Percentiles rank a stretch among this genome's conserved stretches.
phyloP scores from a whole-genome alignment of 2,113 vertebrate genomes.

The Callorhinus ursinus region DNA sequence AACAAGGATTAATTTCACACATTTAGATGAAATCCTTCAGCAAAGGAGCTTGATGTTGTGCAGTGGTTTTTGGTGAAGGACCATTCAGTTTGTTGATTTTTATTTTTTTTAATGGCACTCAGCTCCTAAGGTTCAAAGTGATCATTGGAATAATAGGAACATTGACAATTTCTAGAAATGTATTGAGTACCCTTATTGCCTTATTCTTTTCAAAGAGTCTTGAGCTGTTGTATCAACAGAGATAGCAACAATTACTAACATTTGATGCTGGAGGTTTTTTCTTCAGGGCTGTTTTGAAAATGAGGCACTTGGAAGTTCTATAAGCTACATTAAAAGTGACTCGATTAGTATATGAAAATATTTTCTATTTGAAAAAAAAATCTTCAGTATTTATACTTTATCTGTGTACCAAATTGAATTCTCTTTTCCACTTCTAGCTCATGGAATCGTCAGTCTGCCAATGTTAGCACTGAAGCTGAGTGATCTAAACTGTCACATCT shows the following conservation, averaged over 20 bases:
- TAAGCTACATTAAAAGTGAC: background rate
- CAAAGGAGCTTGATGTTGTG: conserved; percentile 33
- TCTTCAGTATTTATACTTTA: conserved; percentile 27
- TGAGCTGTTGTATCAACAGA: background rate
- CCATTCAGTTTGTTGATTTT: conserved; percentile 48
- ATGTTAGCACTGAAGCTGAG: background rate
- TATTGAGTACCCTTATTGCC: background rate
- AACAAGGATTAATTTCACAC: conserved; percentile 67
- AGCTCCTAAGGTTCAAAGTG: conserved; percentile 59
- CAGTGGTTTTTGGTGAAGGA: conserved; percentile 41
- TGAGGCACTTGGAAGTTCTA: background rate
- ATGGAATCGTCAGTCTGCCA: background rate
- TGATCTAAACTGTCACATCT: background rate
- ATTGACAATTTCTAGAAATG: conserved; percentile 64
- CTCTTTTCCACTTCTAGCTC: background rate
- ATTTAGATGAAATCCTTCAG: conserved; percentile 66
- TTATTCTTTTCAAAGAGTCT: background rate
- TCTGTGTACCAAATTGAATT: background rate
- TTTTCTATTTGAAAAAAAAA: conserved; percentile 46
- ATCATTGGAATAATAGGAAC: conserved; percentile 50
- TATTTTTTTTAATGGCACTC: conserved; percentile 22
- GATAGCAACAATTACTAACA: background rate
- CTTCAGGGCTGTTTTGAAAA: background rate
- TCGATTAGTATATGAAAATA: conserved; percentile 43
- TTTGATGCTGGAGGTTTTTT: background rate